Evolutionary conservation across 2,797 vertebrate genomes (phyloP), one percentile per base, ranked within the genome.

Genomic region (Masticophis lateralis): DNA sequence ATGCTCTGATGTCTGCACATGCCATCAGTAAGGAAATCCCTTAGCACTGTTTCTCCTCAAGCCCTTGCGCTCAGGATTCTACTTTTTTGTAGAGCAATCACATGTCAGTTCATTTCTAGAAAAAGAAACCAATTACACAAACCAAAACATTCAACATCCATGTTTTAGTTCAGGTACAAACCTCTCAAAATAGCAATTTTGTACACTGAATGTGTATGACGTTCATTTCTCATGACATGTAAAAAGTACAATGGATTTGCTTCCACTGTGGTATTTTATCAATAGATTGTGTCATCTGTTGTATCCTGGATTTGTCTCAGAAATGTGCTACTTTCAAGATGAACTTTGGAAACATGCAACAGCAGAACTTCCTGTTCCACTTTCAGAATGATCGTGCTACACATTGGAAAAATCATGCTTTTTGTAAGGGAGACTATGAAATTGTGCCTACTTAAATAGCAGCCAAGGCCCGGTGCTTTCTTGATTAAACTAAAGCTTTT

Each of bases 251-350:
- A 79, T 5, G 74, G 43, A 27, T 32, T 61, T 93, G 4, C n/a
- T 92, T 6, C 53, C 0, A 0, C 51, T 87, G 56, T 43, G 2
- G 1, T 11, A 32, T 37, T 5, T 0, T 0, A 86, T 0, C 53
- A 93, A 28, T 91, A 0, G 43, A 28, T 55, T 93, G 56, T 0
- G 0, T 18, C n/a, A 47, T 88, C 89, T 86, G 91, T 90, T 95
- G 63, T 53, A 47, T 9, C 60, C 87, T 92, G 59, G 69, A n/a
- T 86, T 22, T 37, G 25, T 91, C 16, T 93, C n/a, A 91, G 59
- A 88, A 74, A 79, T 93, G 0, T 5, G 87, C 92, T 91, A 79
- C 89, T 89, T 90, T 87, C 94, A 91, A 86, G 87, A 8, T 87
- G 92, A 94, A 86, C 53, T 59, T 22, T 55, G 0, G 0, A 87